Conservation (phyloP, 2,113 vertebrate genomes). For the Puntigrus tetrazona region DNA sequence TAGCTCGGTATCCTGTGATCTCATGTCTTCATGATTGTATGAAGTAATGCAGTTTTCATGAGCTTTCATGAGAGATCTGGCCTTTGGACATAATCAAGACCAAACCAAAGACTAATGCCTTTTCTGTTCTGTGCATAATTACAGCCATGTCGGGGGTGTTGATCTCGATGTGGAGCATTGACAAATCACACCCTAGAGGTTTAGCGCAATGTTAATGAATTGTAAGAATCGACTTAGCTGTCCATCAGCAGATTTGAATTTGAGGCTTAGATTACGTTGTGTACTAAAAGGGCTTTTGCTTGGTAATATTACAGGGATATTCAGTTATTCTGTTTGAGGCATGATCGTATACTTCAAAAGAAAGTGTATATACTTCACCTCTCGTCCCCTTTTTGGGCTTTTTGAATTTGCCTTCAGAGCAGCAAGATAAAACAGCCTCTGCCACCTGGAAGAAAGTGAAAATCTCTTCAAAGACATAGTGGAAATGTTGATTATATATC, state of each 20-base stretch:
- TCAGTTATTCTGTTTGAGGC: conserved; percentile 71
- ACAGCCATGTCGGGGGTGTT: not conserved
- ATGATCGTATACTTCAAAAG: conserved; percentile 69
- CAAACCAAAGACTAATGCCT: conserved; percentile 15
- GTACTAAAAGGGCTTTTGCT: not conserved
- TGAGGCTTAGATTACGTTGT: not conserved
- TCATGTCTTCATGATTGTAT: not conserved
- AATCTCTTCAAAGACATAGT: conserved; percentile 61
- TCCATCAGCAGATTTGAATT: not conserved
- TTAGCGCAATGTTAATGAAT: conserved; percentile 12
- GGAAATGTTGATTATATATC: conserved; percentile 45
- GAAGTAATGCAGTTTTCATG: conserved; percentile 15
- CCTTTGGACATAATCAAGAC: conserved; percentile 10
- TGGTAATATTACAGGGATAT: conserved; percentile 51
- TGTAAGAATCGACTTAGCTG: not conserved
- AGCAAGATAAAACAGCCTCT: conserved; percentile 36
- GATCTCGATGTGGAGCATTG: conserved; percentile 32
- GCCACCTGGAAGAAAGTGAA: conserved; percentile 57
- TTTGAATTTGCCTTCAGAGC: conserved; percentile 49
- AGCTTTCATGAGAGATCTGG: not conserved
- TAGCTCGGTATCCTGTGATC: not conserved
- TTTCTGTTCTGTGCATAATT: conserved; percentile 18
- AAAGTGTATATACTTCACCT: conserved; percentile 51
- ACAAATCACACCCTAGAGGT: conserved; percentile 57
- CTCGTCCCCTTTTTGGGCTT: conserved; percentile 47